These are phyloP conservation scores for Epinephelus lanceolatus DNA, from an alignment of 2,113 vertebrate genomes.

Conservation along the genomic window DNA sequence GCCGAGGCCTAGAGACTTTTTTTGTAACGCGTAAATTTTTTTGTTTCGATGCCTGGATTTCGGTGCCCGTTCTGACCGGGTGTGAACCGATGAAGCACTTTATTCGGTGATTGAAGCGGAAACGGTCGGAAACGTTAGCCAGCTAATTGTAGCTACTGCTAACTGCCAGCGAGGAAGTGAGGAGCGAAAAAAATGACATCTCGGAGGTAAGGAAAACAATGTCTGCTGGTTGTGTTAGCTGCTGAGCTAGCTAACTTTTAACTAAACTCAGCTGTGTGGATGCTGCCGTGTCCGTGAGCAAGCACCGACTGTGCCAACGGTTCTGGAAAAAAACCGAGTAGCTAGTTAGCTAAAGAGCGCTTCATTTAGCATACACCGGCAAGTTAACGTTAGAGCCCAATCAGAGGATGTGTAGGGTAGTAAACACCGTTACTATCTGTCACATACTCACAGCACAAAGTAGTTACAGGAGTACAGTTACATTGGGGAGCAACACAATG, in stretches of 20 bases:
- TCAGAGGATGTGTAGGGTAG: conserved; percentile 23
- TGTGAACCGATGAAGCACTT: conserved; percentile 77
- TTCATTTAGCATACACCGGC: conserved; percentile 59
- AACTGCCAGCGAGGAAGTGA: conserved; percentile 80
- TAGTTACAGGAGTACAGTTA: accelerated
- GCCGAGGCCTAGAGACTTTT: conserved; percentile 81
- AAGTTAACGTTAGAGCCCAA: conserved; percentile 26
- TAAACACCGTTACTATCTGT: conserved; percentile 1
- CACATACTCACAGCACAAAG: not conserved
- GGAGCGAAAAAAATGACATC: conserved; percentile 91
- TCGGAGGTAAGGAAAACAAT: conserved; percentile 88
- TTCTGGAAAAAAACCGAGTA: conserved; percentile 26
- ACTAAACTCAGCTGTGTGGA: conserved; percentile 14
- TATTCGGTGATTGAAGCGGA: conserved; percentile 55
- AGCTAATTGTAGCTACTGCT: conserved; percentile 70
- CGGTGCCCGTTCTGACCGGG: conserved; percentile 69
- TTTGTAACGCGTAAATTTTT: conserved; percentile 28
- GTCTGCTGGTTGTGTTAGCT: conserved; percentile 45
- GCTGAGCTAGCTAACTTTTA: conserved; percentile 41
- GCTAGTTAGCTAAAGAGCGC: conserved; percentile 29
- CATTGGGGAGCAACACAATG: too few species aligned
- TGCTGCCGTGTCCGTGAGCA: not conserved
- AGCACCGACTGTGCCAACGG: not conserved
- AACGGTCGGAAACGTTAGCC: conserved; percentile 61
- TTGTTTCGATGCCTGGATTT: conserved; percentile 61